phyloP scores from a whole-genome alignment of 2,888 invertebrate genomes.

The Tribolium freemani region DNA sequence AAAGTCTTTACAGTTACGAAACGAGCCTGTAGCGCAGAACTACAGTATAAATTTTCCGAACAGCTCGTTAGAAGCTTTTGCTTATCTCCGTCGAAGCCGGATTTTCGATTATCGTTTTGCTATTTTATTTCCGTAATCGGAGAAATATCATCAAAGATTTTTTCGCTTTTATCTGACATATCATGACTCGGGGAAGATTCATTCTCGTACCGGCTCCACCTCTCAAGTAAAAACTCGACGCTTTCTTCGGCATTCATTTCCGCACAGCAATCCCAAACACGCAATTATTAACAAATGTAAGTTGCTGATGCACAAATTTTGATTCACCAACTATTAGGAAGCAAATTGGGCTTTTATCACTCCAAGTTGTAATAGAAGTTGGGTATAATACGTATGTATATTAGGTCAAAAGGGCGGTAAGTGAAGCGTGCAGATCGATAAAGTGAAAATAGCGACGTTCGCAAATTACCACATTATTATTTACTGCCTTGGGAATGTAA shows the following conservation, averaged over 20 bases:
- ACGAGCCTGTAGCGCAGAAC: not conserved
- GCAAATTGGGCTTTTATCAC: too few species aligned
- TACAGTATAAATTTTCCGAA: conserved; percentile 7
- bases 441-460: too few species aligned
- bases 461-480: too few species aligned
- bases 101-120: conserved; percentile 30
- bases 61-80: conserved; percentile 18
- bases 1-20: conserved; percentile 1
- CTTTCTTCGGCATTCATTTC: not conserved
- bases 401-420: too few species aligned
- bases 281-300: not conserved
- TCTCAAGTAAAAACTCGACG: not conserved
- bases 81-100: conserved; percentile 7
- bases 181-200: not conserved
- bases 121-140: conserved; percentile 22
- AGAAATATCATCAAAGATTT: not conserved
- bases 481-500: too few species aligned
- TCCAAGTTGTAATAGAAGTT: too few species aligned
- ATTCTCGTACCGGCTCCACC: not conserved
- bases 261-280: not conserved
- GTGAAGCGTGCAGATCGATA: too few species aligned
- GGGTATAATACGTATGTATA: too few species aligned
- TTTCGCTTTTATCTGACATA: not conserved
- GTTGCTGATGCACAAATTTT: not conserved
- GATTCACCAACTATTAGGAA: too few species aligned